phyloP scores from a whole-genome alignment of 2,888 invertebrate species.

The Microctonus hyperodae region DNA sequence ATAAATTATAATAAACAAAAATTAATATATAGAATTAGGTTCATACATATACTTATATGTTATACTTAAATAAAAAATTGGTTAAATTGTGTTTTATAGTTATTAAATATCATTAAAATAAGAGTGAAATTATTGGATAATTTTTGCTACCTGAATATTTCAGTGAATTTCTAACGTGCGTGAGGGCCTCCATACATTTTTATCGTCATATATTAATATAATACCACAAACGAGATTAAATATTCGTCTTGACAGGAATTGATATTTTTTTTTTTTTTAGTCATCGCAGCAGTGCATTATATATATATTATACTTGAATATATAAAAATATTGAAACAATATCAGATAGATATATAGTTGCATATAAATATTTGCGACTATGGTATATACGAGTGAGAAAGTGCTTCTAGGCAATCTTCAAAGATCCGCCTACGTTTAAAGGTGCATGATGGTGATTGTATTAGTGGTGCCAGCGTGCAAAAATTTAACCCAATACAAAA shows the following conservation, averaged over 20 bases:
- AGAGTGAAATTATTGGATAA: too few species aligned
- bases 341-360: background rate
- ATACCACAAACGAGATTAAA: background rate
- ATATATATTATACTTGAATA: too few species aligned
- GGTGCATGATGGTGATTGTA: conserved; percentile 35
- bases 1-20: background rate
- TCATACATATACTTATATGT: background rate
- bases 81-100: background rate
- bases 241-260: background rate
- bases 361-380: conserved; percentile 34
- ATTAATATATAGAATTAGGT: background rate
- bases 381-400: conserved; percentile 60
- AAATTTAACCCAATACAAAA: conserved; percentile 34
- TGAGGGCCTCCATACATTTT: too few species aligned
- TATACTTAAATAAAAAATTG: background rate
- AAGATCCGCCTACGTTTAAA: conserved; percentile 59
- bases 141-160: background rate
- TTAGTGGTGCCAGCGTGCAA: conserved; percentile 33
- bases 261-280: too few species aligned
- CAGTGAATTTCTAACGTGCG: too few species aligned
- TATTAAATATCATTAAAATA: background rate
- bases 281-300: too few species aligned
- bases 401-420: conserved; percentile 48
- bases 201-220: background rate
- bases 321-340: background rate